phyloP scores from a whole-genome alignment of 2,888 invertebrate species.

The Leptinotarsa haldemani region DNA sequence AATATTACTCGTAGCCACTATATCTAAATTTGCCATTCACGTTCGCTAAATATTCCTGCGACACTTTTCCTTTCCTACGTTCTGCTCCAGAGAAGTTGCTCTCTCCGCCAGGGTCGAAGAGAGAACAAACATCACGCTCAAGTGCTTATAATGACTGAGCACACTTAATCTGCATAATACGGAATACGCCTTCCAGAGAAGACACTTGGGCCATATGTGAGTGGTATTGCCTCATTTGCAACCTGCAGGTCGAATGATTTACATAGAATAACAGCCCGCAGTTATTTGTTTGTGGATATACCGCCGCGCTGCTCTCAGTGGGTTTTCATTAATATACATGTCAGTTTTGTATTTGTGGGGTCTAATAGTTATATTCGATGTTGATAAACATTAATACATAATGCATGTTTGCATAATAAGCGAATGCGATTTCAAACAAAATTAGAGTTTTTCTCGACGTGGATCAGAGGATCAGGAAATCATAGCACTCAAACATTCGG shows the following conservation, averaged over 20 bases:
- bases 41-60: background rate
- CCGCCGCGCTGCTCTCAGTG: constrained; percentile 35
- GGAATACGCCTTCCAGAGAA: constrained; percentile 49
- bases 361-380: constrained; percentile 11
- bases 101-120: constrained; percentile 31
- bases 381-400: constrained; percentile 17
- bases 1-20: too few relatives aligned
- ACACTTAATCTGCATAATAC: constrained; percentile 65
- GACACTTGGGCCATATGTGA: constrained; percentile 52
- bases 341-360: constrained; percentile 37
- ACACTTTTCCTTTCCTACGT: constrained; percentile 13
- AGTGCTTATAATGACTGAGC: constrained; percentile 65
- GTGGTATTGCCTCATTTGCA: constrained; percentile 63
- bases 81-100: background rate
- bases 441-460: too few relatives aligned
- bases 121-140: constrained; percentile 63
- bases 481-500: too few relatives aligned
- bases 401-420: constrained; percentile 6
- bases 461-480: too few relatives aligned
- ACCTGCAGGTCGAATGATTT: constrained; percentile 62
- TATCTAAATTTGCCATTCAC: background rate
- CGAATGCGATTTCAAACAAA: background rate
- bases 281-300: constrained; percentile 58
- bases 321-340: constrained; percentile 50
- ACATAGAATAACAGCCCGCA: constrained; percentile 64